A percentile compares a stretch with the other conserved stretches of the same genome.
Conservation (phyloP, 2,113 vertebrate genomes). For the Pongo pygmaeus region DNA sequence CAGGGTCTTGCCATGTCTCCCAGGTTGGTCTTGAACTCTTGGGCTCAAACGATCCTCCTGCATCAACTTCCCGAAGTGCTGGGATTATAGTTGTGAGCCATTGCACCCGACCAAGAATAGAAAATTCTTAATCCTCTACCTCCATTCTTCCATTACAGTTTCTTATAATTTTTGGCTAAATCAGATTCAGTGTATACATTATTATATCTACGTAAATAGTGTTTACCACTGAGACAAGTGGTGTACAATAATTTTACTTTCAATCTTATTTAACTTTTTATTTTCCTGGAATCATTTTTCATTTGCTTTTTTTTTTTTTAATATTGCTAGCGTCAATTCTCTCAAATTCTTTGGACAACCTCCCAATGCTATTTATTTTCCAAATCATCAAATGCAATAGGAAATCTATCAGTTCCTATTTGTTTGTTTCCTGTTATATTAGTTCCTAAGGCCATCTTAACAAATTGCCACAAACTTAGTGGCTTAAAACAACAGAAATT, state of each 20-base stretch:
- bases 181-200: not conserved
- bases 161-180: not conserved
- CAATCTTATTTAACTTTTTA: not conserved
- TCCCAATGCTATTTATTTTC: not conserved
- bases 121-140: not conserved
- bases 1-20: no score
- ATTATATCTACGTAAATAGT: not conserved
- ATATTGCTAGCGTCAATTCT: not conserved
- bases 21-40: no score
- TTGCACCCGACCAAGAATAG: not conserved
- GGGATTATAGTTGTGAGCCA: no score
- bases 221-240: not conserved
- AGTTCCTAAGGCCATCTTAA: not conserved
- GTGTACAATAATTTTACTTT: not conserved
- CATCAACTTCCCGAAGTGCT: no score
- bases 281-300: conserved; percentile 26
- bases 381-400: not conserved
- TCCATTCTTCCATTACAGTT: not conserved
- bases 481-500: not conserved
- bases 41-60: no score
- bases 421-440: not conserved
- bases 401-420: not conserved
- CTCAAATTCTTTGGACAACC: not conserved
- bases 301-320: not conserved
- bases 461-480: not conserved